A percentile compares a stretch with the other conserved stretches of the same genome.
Evolutionary conservation across 2,888 invertebrate genomes (phyloP).

Genomic region (Crocallis elinguaria): DNA sequence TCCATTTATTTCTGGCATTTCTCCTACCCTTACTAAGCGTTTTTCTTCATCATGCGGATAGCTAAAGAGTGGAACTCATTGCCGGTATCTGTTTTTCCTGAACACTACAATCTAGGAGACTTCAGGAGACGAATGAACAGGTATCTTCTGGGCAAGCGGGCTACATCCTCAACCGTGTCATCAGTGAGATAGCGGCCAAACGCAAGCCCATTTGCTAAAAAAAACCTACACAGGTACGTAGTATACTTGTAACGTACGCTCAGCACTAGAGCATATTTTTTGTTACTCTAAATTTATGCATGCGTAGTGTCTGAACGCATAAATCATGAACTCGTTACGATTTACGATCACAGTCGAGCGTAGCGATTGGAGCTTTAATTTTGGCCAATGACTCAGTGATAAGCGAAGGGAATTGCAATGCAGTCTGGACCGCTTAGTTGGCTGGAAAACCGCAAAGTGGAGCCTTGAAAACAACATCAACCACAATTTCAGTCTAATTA

Average conservation of each 20-base stretch:
- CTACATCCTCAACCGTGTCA: no score
- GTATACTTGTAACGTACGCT: constrained; percentile 21
- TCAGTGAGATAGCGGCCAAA: no score
- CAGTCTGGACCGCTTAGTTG: background rate
- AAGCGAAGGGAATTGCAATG: constrained; percentile 40
- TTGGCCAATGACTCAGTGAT: constrained; percentile 58
- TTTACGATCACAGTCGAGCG: constrained; percentile 73
- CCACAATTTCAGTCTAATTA: no score
- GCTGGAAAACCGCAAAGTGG: background rate
- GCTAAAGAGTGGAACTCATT: no score
- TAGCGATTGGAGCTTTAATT: constrained; percentile 76
- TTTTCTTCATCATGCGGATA: no score
- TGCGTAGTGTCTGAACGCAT: constrained; percentile 61
- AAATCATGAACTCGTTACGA: constrained; percentile 83
- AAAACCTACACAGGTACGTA: background rate
- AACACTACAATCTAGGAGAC: no score
- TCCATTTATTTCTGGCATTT: no score
- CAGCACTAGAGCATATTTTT: constrained; percentile 57
- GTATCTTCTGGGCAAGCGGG: background rate
- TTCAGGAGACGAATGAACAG: no score
- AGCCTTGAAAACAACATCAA: background rate
- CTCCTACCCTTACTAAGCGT: no score
- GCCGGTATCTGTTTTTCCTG: no score
- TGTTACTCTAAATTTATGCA: constrained; percentile 62
- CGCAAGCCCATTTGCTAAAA: no score